Percentiles rank a stretch among this genome's conserved stretches.
phyloP scores from a whole-genome alignment of 2,888 invertebrate genomes.

The Parascotia fuliginaria region DNA sequence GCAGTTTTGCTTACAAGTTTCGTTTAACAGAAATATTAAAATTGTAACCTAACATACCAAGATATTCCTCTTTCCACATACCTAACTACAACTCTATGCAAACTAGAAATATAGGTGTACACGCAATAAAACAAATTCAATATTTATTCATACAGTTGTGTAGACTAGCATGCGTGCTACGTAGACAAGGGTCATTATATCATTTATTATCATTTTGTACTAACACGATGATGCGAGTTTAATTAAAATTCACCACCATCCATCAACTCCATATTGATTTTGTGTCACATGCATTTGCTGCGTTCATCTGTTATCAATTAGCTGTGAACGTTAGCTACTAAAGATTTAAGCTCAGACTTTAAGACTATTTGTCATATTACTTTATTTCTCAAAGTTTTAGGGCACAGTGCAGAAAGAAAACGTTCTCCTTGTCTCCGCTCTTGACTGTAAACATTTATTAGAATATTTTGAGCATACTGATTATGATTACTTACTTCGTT shows the following conservation, averaged over 20 bases:
- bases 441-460: too few species aligned
- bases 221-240: conserved; percentile 78
- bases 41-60: too few species aligned
- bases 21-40: too few species aligned
- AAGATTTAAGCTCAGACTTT: background rate
- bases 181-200: conserved; percentile 54
- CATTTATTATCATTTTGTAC: conserved; percentile 80
- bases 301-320: conserved; percentile 74
- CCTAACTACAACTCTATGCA: too few species aligned
- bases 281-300: conserved; percentile 73
- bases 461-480: too few species aligned
- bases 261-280: conserved; percentile 81
- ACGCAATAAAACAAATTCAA: conserved; percentile 14
- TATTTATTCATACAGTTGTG: conserved; percentile 27
- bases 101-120: background rate
- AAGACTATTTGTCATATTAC: background rate
- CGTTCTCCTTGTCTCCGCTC: too few species aligned
- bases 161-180: conserved; percentile 23
- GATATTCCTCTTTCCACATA: too few species aligned
- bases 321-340: conserved; percentile 26
- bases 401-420: too few species aligned
- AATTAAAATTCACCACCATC: conserved; percentile 81
- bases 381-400: too few species aligned
- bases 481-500: too few species aligned
- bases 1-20: too few species aligned